phyloP scores from a whole-genome alignment of 2,888 invertebrate species.

The Acanthococcus lagerstroemiae region DNA sequence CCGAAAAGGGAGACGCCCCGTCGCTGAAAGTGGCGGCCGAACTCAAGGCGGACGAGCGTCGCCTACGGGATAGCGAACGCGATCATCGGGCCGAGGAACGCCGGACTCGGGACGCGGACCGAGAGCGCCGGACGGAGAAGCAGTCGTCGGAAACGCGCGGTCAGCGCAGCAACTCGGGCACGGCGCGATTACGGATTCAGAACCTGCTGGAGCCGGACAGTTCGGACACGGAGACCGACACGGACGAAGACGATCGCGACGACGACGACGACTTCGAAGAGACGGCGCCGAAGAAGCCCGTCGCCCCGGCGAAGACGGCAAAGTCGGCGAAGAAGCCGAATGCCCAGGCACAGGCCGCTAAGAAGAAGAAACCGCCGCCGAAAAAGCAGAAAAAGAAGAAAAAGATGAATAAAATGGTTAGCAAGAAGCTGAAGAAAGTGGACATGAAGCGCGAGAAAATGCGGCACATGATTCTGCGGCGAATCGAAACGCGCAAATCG shows the following conservation, averaged over 20 bases:
- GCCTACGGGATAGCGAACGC: background rate
- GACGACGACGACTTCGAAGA: background rate
- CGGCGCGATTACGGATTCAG: conserved; percentile 11
- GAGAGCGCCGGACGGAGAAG: background rate
- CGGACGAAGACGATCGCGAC: background rate
- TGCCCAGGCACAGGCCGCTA: too few species aligned
- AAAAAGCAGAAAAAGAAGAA: conserved; percentile 12
- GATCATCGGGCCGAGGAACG: background rate
- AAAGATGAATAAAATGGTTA: conserved; percentile 9
- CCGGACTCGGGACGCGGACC: background rate
- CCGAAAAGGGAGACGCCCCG: conserved; percentile 38
- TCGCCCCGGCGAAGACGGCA: too few species aligned
- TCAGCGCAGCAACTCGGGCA: conserved; percentile 5
- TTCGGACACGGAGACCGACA: conserved; percentile 8
- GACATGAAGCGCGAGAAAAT: conserved; percentile 14
- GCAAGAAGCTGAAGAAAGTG: conserved; percentile 1
- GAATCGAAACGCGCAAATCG: conserved; percentile 19
- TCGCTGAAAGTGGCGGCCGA: background rate
- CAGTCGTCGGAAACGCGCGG: background rate
- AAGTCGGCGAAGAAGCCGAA: too few species aligned
- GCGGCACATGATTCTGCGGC: conserved; percentile 9
- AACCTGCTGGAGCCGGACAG: conserved; percentile 9
- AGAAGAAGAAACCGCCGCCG: background rate
- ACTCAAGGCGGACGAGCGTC: background rate
- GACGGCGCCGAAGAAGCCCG: too few species aligned